phyloP scores from a whole-genome alignment of 2,113 vertebrate genomes.

The Labeo catla region DNA sequence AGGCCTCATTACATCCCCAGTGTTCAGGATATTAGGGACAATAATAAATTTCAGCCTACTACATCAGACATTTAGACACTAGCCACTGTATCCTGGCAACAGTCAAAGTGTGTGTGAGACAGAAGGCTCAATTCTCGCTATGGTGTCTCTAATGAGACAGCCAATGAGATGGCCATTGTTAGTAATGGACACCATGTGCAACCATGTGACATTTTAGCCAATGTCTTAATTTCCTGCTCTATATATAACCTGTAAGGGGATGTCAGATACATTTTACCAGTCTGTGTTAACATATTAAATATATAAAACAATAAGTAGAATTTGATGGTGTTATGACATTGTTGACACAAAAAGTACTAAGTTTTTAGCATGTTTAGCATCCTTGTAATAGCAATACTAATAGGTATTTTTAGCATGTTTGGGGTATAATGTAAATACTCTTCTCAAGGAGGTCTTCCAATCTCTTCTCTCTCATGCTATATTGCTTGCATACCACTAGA shows the following conservation, averaged over 20 bases:
- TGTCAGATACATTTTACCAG: neutral
- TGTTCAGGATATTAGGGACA: neutral
- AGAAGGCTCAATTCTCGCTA: neutral
- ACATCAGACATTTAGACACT: conserved; percentile 47
- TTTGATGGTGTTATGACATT: neutral
- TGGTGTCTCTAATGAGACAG: neutral
- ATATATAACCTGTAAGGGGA: too few relatives aligned
- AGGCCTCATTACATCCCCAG: neutral
- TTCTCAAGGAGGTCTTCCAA: neutral
- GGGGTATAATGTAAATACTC: neutral
- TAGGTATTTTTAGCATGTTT: neutral
- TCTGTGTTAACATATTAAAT: neutral
- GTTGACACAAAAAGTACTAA: neutral
- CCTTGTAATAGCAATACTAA: neutral
- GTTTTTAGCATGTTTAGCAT: neutral
- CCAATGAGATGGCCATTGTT: neutral
- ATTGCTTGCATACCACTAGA: neutral
- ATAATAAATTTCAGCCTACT: conserved; percentile 63
- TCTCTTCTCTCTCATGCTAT: neutral
- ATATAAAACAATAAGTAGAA: neutral
- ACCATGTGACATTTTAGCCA: neutral
- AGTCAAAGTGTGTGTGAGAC: conserved; percentile 53
- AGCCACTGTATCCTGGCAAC: conserved; percentile 75
- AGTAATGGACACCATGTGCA: neutral
- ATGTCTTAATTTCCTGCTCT: neutral